These are phyloP conservation scores for Ametastegia equiseti DNA, from an alignment of 2,888 invertebrate genomes.

Conservation along the genomic window DNA sequence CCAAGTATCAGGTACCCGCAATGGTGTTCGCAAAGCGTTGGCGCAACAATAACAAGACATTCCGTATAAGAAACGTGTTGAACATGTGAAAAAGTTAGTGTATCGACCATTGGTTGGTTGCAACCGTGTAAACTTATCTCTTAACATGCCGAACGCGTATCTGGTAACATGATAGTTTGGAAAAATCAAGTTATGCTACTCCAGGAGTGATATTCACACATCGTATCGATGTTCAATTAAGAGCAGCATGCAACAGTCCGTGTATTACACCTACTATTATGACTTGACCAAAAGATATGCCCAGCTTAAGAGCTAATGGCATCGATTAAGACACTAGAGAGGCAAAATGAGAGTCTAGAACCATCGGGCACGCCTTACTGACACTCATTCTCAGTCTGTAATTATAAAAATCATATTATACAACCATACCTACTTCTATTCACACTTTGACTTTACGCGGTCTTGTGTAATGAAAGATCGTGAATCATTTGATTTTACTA, in stretches of 20 bases:
- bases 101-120: neutral
- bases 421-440: slow-evolving; percentile 21
- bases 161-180: neutral
- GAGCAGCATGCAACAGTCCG: neutral
- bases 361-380: slow-evolving; percentile 12
- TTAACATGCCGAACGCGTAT: neutral
- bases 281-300: neutral
- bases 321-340: slow-evolving; percentile 8
- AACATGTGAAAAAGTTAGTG: too few relatives aligned
- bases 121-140: neutral
- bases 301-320: neutral
- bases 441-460: neutral
- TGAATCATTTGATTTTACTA: slow-evolving; percentile 23
- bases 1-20: too few relatives aligned
- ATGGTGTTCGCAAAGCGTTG: too few relatives aligned
- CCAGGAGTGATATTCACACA: neutral
- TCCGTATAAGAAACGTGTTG: too few relatives aligned
- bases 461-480: neutral
- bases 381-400: neutral
- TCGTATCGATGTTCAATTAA: slow-evolving; percentile 6
- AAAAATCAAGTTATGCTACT: neutral
- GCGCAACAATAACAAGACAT: too few relatives aligned
- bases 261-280: neutral
- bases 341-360: neutral
- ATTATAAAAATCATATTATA: too few relatives aligned